These are phyloP conservation scores for Criorhina ranunculi DNA, from an alignment of 2,888 invertebrate species.

Conservation along the genomic window DNA sequence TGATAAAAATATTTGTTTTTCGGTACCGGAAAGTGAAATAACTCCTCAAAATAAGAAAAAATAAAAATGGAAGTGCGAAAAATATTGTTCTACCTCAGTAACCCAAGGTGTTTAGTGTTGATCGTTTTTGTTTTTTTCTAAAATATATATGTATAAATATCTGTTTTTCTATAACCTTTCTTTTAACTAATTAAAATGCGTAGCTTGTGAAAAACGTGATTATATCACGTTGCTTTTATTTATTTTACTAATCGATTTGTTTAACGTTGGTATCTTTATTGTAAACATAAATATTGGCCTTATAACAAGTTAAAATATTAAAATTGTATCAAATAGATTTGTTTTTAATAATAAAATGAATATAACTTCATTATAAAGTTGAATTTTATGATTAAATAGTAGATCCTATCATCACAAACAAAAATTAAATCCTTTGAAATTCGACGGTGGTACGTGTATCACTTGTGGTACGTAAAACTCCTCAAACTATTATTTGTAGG, in stretches of 20 bases:
- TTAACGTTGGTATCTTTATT: constrained; percentile 34
- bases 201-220: constrained; percentile 23
- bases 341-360: neutral
- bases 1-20: constrained; percentile 11
- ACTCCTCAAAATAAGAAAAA: neutral
- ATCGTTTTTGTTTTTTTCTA: constrained; percentile 17
- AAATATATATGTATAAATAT: neutral
- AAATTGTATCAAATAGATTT: constrained; percentile 1
- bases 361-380: neutral
- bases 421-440: too few relatives aligned
- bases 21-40: constrained; percentile 19
- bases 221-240: constrained; percentile 19
- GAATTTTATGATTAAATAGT: neutral
- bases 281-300: constrained; percentile 15
- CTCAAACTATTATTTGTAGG: too few relatives aligned
- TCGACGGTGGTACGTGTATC: too few relatives aligned
- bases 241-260: constrained; percentile 27
- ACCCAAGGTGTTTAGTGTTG: constrained; percentile 52
- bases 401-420: neutral
- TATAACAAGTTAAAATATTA: neutral
- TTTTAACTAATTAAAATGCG: constrained; percentile 9
- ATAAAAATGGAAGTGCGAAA: constrained; percentile 63
- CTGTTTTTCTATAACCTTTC: neutral
- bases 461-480: too few relatives aligned
- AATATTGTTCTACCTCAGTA: constrained; percentile 59